Conservation (phyloP, 2,113 vertebrate genomes). For the Polypterus bichir region DNA sequence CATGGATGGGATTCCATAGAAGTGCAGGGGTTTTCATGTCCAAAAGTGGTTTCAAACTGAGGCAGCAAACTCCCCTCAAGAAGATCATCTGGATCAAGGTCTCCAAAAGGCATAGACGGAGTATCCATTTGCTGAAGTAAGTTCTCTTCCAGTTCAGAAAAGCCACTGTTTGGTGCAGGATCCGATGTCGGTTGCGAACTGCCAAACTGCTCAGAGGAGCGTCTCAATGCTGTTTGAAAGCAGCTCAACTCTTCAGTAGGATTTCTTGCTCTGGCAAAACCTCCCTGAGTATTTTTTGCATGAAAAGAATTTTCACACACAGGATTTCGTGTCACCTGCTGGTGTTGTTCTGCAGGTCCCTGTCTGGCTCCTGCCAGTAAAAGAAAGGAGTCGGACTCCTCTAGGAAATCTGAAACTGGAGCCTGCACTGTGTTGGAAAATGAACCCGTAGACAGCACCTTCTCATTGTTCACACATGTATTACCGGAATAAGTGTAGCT, state of each 20-base stretch:
- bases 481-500: conserved; percentile 75
- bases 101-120: conserved; percentile 67
- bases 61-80: conserved; percentile 79
- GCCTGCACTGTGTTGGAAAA: conserved; percentile 40
- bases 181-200: conserved; percentile 20
- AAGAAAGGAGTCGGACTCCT: conserved; percentile 63
- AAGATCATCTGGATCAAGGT: conserved; percentile 73
- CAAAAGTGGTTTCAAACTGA: conserved; percentile 75
- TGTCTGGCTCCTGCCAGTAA: conserved; percentile 61
- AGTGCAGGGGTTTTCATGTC: conserved; percentile 54
- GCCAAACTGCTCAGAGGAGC: conserved; percentile 32
- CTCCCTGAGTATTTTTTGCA: conserved; percentile 66
- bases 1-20: conserved; percentile 28
- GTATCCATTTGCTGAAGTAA: conserved; percentile 66
- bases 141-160: conserved; percentile 68
- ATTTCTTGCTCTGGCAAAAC: conserved; percentile 70
- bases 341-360: conserved; percentile 44
- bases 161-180: conserved; percentile 51
- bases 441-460: conserved; percentile 56
- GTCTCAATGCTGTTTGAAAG: conserved; percentile 39
- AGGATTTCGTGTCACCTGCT: conserved; percentile 41
- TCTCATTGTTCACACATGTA: conserved; percentile 57
- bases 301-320: conserved; percentile 69
- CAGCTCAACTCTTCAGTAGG: conserved; percentile 70
- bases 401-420: conserved; percentile 26